Conservation (phyloP, 2,113 vertebrate genomes). For the Myocastor coypus region DNA sequence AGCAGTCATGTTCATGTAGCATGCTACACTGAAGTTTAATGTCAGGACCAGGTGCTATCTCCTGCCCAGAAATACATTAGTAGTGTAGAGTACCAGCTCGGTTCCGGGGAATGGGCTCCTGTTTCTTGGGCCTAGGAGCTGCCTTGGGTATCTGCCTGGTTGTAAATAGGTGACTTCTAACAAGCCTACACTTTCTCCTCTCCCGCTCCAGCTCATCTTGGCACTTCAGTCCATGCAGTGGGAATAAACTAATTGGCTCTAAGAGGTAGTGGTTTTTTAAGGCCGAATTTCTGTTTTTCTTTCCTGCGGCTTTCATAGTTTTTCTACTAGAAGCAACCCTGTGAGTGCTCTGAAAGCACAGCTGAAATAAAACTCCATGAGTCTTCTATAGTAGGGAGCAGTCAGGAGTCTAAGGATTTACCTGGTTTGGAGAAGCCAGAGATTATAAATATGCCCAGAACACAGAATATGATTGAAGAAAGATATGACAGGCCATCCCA, state of each 20-base stretch:
- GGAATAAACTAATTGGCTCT: neutral
- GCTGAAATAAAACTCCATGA: neutral
- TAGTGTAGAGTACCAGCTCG: neutral
- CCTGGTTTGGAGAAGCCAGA: neutral
- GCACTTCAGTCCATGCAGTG: neutral
- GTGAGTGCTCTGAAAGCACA: conserved; percentile 31
- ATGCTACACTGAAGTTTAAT: neutral
- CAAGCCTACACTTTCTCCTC: neutral
- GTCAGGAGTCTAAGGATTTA: neutral
- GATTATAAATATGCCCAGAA: neutral
- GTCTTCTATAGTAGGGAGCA: neutral
- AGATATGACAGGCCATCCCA: neutral
- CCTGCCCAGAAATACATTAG: neutral
- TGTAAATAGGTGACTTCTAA: neutral
- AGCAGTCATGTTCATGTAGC: neutral
- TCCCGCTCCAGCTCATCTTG: neutral
- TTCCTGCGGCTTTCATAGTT: neutral
- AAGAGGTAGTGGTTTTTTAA: conserved; percentile 41
- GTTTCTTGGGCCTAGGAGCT: neutral
- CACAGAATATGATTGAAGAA: neutral
- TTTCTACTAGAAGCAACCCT: neutral
- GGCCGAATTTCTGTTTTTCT: neutral
- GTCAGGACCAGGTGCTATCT: neutral
- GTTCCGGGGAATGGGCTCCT: neutral
- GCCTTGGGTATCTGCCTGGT: neutral